A percentile compares a stretch with the other conserved stretches of the same genome.
These are phyloP conservation scores for Auanema sp. DNA, from an alignment of 2,888 invertebrate genomes.

Conservation along the genomic window DNA sequence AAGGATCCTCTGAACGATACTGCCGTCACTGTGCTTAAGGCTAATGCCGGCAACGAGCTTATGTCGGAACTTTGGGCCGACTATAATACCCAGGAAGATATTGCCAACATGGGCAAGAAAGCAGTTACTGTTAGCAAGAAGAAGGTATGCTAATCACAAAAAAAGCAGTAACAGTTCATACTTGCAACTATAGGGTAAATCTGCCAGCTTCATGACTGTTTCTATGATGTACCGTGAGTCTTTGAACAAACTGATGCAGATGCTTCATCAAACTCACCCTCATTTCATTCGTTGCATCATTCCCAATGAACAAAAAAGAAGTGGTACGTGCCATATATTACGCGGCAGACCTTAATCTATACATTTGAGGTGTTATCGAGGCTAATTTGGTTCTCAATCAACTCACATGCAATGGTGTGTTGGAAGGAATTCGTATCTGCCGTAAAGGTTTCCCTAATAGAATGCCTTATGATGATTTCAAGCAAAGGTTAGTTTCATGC, in stretches of 20 bases:
- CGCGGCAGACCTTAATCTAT: constrained; percentile 11
- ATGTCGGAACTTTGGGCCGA: constrained; percentile 72
- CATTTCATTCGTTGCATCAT: constrained; percentile 99
- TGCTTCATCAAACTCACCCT: constrained; percentile 89
- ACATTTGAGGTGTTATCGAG: constrained; percentile 82
- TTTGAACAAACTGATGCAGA: constrained; percentile 95
- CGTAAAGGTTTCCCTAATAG: constrained; percentile 96
- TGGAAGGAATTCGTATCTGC: constrained; percentile 99
- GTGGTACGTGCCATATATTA: no score
- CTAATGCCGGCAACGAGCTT: constrained; percentile 74
- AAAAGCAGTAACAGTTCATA: neutral
- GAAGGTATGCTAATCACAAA: constrained; percentile 39
- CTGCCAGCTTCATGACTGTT: constrained; percentile 83
- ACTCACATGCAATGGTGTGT: constrained; percentile 99
- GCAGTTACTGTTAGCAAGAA: constrained; percentile 48
- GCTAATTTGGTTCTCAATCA: constrained; percentile 99
- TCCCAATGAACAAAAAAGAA: constrained; percentile 76
- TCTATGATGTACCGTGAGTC: constrained; percentile 68
- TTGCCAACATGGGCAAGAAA: constrained; percentile 44
- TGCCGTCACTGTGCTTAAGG: constrained; percentile 66
- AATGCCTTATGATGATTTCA: constrained; percentile 96
- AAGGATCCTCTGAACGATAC: constrained; percentile 69
- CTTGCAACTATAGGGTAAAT: constrained; percentile 64
- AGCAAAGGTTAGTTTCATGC: constrained; percentile 87
- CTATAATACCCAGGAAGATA: constrained; percentile 60